Evolutionary conservation across 2,888 invertebrate genomes (phyloP).

Genomic region (Alsophila aescularia): DNA sequence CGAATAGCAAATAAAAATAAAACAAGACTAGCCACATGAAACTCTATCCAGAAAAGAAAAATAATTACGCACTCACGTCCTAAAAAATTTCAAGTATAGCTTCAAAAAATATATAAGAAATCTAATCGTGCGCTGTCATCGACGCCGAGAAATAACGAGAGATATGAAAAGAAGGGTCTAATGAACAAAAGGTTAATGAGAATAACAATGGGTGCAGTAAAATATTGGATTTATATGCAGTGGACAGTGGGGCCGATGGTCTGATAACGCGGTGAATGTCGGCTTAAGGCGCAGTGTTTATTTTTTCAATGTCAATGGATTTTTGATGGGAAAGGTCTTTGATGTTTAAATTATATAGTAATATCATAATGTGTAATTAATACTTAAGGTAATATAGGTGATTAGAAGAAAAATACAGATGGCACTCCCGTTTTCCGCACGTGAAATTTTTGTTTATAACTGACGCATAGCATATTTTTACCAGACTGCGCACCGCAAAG

Average conservation of each 20-base stretch:
- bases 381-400: no score
- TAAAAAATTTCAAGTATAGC: constrained; percentile 25
- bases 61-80: constrained; percentile 45
- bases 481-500: no score
- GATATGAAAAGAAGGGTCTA: constrained; percentile 75
- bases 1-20: constrained; percentile 3
- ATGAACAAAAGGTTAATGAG: constrained; percentile 84
- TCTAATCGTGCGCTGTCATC: constrained; percentile 79
- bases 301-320: constrained; percentile 27
- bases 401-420: no score
- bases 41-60: constrained; percentile 48
- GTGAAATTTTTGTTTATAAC: no score
- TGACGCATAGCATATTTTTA: no score
- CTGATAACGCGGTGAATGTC: constrained; percentile 73
- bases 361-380: no score
- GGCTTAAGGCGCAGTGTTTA: constrained; percentile 63
- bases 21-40: constrained; percentile 27
- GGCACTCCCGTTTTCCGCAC: no score
- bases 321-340: neutral
- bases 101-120: constrained; percentile 48
- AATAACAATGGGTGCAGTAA: constrained; percentile 79
- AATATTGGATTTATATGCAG: constrained; percentile 80
- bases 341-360: neutral
- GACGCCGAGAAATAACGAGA: constrained; percentile 66
- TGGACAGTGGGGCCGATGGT: constrained; percentile 68